Percentiles rank a stretch among this genome's conserved stretches.
Evolutionary conservation across 53 echinoderm and acorn worm species (phyloP).

Genomic region (Patiria pectinifera): DNA sequence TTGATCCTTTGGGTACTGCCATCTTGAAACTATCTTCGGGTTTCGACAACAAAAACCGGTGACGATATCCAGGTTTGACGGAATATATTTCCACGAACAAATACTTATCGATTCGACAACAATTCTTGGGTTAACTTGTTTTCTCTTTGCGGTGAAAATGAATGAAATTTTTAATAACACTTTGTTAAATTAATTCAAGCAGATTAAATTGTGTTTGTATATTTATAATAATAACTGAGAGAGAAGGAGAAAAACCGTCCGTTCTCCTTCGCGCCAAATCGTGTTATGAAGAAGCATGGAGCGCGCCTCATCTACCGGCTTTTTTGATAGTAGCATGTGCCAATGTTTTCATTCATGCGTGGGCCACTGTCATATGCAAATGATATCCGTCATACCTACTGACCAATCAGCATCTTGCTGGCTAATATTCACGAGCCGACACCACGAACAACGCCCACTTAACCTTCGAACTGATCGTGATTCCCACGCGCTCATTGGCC

Average conservation of each 20-base stretch:
- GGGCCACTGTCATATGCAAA: background rate
- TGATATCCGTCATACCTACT: background rate
- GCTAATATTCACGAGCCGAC: background rate
- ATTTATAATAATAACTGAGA: background rate
- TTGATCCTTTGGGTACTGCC: background rate
- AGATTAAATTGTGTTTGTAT: background rate
- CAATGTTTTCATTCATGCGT: background rate
- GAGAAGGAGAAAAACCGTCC: background rate
- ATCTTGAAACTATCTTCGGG: background rate
- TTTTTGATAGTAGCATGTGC: slow-evolving; percentile 4
- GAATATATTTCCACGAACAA: background rate
- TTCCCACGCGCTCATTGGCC: background rate
- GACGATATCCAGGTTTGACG: background rate
- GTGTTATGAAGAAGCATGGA: background rate
- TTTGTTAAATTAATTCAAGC: background rate
- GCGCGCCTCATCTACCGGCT: background rate
- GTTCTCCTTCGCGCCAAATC: slow-evolving; percentile 3
- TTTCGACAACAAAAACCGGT: background rate
- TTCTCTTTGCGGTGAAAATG: background rate
- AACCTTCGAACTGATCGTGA: background rate
- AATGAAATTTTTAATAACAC: background rate
- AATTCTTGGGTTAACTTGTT: background rate
- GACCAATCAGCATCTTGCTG: background rate
- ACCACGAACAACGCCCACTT: background rate
- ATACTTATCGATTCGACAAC: background rate